Conservation (phyloP, 2,113 vertebrate genomes). For the Oostethus manadensis region DNA sequence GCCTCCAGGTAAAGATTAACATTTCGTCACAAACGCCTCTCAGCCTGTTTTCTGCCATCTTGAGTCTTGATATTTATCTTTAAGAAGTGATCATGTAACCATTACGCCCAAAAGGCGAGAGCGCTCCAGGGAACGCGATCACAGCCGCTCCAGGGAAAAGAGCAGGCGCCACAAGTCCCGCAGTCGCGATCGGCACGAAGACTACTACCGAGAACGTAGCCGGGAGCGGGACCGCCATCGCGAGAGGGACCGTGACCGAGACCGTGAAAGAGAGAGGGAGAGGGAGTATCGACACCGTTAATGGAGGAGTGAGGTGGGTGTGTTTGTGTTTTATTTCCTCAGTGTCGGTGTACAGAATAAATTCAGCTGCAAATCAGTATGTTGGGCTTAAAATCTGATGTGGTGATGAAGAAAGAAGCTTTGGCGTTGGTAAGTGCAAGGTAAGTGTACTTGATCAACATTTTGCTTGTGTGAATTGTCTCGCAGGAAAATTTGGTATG, state of each 20-base stretch:
- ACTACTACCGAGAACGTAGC: slow-evolving; percentile 96
- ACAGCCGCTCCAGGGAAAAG: slow-evolving; percentile 96
- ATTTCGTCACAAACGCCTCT: too few species aligned
- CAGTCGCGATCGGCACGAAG: slow-evolving; percentile 94
- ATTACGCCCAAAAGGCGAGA: slow-evolving; percentile 83
- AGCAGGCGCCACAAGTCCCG: slow-evolving; percentile 95
- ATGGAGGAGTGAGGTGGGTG: slow-evolving; percentile 74
- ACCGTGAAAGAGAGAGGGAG: slow-evolving; percentile 90
- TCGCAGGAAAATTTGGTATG: slow-evolving; percentile 6
- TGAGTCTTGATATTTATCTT: not conserved
- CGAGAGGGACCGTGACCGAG: slow-evolving; percentile 88
- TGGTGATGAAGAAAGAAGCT: not conserved
- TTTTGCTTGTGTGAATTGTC: slow-evolving; percentile 10
- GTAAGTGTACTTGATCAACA: slow-evolving; percentile 38
- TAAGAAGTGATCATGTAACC: too few species aligned
- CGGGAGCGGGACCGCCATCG: slow-evolving; percentile 92
- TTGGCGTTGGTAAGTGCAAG: slow-evolving; percentile 48
- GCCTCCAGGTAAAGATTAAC: slow-evolving; percentile 74
- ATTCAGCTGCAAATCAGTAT: not conserved
- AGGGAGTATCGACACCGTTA: slow-evolving; percentile 94
- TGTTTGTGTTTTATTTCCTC: not conserved
- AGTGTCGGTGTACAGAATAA: not conserved
- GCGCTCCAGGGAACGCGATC: slow-evolving; percentile 95
- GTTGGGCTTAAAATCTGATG: not conserved
- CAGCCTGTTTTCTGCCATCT: not conserved